Evolutionary conservation across 2,888 invertebrate genomes (phyloP).

Genomic region (Oxycera nigricornis): DNA sequence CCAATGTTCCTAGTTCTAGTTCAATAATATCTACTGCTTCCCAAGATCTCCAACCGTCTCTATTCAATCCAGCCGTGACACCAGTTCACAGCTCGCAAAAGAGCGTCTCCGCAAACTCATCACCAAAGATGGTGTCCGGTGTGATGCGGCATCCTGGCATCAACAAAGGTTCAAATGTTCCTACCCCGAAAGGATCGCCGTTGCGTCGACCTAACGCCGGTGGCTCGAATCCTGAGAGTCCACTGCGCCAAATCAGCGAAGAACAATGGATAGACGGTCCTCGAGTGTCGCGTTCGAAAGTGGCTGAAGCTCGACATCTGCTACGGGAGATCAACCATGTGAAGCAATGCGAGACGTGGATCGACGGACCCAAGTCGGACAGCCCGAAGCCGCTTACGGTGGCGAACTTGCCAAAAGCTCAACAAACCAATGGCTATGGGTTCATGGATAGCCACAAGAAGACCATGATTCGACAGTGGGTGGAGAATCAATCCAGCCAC

Average conservation of each 20-base stretch:
- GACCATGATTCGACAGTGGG: slow-evolving; percentile 92
- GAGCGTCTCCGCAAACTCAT: slow-evolving; percentile 52
- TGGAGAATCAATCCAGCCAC: slow-evolving; percentile 87
- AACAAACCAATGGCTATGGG: slow-evolving; percentile 69
- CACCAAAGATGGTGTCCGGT: slow-evolving; percentile 54
- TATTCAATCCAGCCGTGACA: slow-evolving; percentile 50
- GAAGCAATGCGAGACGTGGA: slow-evolving; percentile 91
- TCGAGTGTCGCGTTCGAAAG: slow-evolving; percentile 81
- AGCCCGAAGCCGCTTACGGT: slow-evolving; percentile 63
- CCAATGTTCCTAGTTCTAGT: slow-evolving; percentile 48
- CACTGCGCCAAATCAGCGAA: slow-evolving; percentile 68
- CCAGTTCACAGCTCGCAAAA: slow-evolving; percentile 53
- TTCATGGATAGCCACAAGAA: slow-evolving; percentile 94
- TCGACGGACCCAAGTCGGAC: slow-evolving; percentile 89
- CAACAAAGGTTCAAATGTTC: slow-evolving; percentile 60
- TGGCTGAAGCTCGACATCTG: slow-evolving; percentile 81
- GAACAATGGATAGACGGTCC: slow-evolving; percentile 98
- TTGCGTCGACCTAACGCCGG: slow-evolving; percentile 58
- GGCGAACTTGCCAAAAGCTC: slow-evolving; percentile 55
- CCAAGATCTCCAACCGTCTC: slow-evolving; percentile 42
- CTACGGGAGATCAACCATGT: slow-evolving; percentile 78
- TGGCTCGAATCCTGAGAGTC: slow-evolving; percentile 58
- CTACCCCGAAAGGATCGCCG: slow-evolving; percentile 66
- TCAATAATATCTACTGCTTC: slow-evolving; percentile 29
- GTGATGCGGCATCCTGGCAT: slow-evolving; percentile 51